Conservation (phyloP, 1,140 invertebrate genomes). For the Platyscapa corneri region DNA sequence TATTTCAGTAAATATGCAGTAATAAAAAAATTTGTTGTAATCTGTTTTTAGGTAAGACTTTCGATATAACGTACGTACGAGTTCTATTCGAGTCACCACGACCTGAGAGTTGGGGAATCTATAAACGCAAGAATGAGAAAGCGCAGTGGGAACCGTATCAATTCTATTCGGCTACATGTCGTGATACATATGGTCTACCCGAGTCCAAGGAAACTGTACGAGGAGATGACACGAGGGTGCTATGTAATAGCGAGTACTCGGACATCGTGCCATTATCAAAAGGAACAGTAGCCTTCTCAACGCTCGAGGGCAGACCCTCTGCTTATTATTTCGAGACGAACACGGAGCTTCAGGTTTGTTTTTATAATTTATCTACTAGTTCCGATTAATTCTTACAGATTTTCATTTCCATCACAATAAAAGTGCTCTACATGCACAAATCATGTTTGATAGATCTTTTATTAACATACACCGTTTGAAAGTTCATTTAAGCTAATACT, state of each 20-base stretch:
- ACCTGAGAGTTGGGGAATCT: conserved; percentile 98
- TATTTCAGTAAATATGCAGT: no score
- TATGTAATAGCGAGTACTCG: conserved; percentile 97
- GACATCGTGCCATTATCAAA: conserved; percentile 97
- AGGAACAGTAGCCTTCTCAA: conserved; percentile 97
- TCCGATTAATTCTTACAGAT: not conserved
- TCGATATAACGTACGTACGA: conserved; percentile 97
- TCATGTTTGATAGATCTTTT: no score
- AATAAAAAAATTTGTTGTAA: no score
- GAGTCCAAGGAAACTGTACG: conserved; percentile 82
- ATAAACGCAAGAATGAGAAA: conserved; percentile 87
- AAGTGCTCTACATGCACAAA: no score
- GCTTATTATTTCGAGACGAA: conserved; percentile 93
- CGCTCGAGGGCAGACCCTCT: conserved; percentile 94
- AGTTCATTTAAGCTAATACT: no score
- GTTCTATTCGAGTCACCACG: conserved; percentile 95
- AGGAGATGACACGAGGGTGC: conserved; percentile 86
- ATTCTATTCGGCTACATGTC: conserved; percentile 95
- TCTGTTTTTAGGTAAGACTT: conserved; percentile 90
- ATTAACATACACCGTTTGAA: no score
- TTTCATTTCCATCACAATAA: no score
- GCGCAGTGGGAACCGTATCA: conserved; percentile 96
- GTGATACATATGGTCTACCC: conserved; percentile 89
- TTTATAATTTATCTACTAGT: not conserved
- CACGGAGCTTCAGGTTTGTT: conserved; percentile 87